phyloP scores from a whole-genome alignment of 37 sponge, comb jelly and placozoan genomes.

The Halichondria panicea region DNA sequence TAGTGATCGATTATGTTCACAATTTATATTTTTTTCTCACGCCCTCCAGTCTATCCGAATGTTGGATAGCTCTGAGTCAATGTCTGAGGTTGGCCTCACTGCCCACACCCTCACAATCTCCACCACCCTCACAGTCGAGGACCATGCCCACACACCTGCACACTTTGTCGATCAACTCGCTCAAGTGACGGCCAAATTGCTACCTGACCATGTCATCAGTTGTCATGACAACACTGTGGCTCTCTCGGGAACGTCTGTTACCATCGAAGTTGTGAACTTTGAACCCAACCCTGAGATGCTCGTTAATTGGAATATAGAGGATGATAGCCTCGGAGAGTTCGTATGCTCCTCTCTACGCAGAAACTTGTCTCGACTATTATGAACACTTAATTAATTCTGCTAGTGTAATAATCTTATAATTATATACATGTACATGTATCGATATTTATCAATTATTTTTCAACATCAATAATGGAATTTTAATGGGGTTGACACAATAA shows the following conservation, averaged over 20 bases:
- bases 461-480: neutral
- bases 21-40: neutral
- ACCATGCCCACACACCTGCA: constrained; percentile 13
- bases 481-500: neutral
- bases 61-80: constrained; percentile 51
- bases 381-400: neutral
- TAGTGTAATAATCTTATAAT: too few species aligned
- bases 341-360: constrained; percentile 49
- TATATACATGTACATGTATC: too few species aligned
- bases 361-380: constrained; percentile 48
- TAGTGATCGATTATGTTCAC: neutral
- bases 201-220: constrained; percentile 3
- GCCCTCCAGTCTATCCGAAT: constrained; percentile 36
- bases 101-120: constrained; percentile 48
- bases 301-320: constrained; percentile 46
- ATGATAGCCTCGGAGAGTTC: constrained; percentile 46
- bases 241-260: constrained; percentile 24
- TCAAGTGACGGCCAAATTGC: constrained; percentile 19
- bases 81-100: constrained; percentile 40
- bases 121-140: constrained; percentile 45
- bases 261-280: constrained; percentile 35
- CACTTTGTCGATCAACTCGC: constrained; percentile 16
- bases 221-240: neutral
- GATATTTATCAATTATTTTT: too few species aligned
- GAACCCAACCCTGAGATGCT: constrained; percentile 25